Conservation (phyloP, 2,113 vertebrate genomes). For the Crotalus helleri region DNA sequence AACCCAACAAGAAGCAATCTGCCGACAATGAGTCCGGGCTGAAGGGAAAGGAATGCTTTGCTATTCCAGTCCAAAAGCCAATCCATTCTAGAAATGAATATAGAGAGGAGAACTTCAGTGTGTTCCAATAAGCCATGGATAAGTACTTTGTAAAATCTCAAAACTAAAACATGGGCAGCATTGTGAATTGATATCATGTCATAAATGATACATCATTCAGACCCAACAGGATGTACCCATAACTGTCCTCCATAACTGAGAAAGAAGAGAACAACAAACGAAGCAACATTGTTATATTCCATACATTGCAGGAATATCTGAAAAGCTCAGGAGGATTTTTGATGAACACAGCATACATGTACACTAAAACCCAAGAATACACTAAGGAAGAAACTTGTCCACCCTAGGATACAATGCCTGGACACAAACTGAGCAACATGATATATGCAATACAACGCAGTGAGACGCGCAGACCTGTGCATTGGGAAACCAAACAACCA, state of each 20-base stretch:
- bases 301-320: neutral
- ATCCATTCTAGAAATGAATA: neutral
- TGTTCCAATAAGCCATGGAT: neutral
- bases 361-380: neutral
- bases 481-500: neutral
- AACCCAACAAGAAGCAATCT: too few relatives aligned
- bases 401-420: neutral
- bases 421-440: neutral
- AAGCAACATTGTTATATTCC: neutral
- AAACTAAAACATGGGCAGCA: neutral
- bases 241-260: neutral
- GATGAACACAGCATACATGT: neutral
- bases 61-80: neutral
- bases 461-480: neutral
- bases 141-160: neutral
- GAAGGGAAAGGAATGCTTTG: neutral
- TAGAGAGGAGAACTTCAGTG: neutral
- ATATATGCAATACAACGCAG: neutral
- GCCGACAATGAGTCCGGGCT: neutral
- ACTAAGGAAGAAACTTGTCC: neutral
- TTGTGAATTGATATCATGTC: neutral
- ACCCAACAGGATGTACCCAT: neutral
- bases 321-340: neutral
- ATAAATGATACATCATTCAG: neutral
- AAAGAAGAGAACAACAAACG: neutral